phyloP scores from a whole-genome alignment of 2,888 invertebrate genomes.

The Hyles lineata region DNA sequence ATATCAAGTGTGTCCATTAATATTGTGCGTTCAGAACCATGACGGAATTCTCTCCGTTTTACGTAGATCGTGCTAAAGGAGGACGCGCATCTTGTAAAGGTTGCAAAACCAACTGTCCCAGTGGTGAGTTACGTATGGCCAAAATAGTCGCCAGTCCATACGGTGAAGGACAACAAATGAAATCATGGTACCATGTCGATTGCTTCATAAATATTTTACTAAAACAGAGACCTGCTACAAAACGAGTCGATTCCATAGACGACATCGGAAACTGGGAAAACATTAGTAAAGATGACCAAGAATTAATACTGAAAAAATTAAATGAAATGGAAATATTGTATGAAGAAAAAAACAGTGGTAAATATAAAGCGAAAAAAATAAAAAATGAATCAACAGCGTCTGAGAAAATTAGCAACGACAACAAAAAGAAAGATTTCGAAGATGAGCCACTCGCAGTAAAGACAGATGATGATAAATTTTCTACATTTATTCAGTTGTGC shows the following conservation, averaged over 20 bases:
- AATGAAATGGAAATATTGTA: conserved; percentile 85
- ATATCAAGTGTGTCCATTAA: background rate
- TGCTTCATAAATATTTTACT: conserved; percentile 92
- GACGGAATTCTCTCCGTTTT: conserved; percentile 79
- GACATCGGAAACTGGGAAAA: conserved; percentile 92
- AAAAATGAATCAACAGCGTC: conserved; percentile 60
- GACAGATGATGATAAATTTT: conserved; percentile 87
- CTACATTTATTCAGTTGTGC: conserved; percentile 91
- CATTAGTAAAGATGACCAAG: conserved; percentile 88
- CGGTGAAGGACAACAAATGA: conserved; percentile 89
- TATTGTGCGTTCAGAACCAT: conserved; percentile 35
- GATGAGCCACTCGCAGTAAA: conserved; percentile 40
- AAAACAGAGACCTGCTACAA: conserved; percentile 92
- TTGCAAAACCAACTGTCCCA: conserved; percentile 91
- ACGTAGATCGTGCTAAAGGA: conserved; percentile 91
- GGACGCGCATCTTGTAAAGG: conserved; percentile 94
- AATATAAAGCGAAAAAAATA: conserved; percentile 71
- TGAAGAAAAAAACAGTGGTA: conserved; percentile 79
- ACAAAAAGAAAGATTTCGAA: conserved; percentile 35
- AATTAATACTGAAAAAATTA: conserved; percentile 86
- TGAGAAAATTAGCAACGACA: conserved; percentile 17
- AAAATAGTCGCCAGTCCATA: conserved; percentile 92
- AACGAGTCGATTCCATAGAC: conserved; percentile 90
- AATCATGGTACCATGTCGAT: conserved; percentile 92
- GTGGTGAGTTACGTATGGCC: conserved; percentile 90